Evolutionary conservation across 1,140 invertebrate species (phyloP).

Genomic region (Anthonomus grandis): DNA sequence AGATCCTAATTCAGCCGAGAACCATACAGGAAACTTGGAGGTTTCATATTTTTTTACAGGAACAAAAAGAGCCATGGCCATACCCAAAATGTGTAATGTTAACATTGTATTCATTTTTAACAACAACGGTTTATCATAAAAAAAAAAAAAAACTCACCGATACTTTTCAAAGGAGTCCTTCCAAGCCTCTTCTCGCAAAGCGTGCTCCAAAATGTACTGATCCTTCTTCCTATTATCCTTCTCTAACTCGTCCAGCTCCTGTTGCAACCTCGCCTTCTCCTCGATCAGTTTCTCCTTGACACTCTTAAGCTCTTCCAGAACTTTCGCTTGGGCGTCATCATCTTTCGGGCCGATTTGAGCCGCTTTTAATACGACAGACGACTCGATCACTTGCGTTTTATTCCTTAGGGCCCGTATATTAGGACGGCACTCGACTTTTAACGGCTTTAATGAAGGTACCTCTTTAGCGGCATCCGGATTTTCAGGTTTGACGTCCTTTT

Average conservation of each 20-base stretch:
- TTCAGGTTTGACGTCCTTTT: too few relatives aligned
- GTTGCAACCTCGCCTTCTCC: neutral
- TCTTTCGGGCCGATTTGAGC: neutral
- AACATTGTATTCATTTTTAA: too few relatives aligned
- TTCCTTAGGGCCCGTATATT: neutral
- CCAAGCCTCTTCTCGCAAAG: neutral
- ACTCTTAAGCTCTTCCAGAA: neutral
- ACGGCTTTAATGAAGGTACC: neutral
- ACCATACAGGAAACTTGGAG: too few relatives aligned
- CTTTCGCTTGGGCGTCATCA: neutral
- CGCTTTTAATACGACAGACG: neutral
- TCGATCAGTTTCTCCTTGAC: neutral
- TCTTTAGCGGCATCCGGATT: too few relatives aligned
- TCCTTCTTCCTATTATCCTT: neutral
- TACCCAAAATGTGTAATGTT: too few relatives aligned
- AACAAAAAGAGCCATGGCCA: too few relatives aligned
- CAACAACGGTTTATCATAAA: too few relatives aligned
- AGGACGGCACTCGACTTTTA: neutral
- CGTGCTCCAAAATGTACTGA: neutral
- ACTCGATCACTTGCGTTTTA: neutral
- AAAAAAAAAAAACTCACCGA: neutral
- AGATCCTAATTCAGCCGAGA: too few relatives aligned
- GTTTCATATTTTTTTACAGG: too few relatives aligned
- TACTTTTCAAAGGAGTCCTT: neutral
- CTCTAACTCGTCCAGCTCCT: neutral